Base-by-base conservation (phyloP, 2,797 vertebrate genomes). In the Falco cherrug region DNA sequence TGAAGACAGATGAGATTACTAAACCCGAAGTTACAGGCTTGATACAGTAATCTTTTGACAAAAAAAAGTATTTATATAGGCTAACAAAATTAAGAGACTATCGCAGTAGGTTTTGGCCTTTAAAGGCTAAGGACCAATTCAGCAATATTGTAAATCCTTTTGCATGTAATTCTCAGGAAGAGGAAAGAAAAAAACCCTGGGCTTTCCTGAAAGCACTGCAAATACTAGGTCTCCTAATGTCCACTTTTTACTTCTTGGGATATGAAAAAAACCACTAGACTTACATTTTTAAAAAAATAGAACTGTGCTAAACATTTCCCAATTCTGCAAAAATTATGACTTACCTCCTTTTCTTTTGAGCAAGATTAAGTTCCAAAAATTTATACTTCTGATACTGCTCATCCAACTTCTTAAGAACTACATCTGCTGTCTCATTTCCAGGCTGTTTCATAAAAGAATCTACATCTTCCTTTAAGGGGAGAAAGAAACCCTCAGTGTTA, bases 341-440 rank as follows among this genome's bases (percentile, higher is more conserved):
- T 96, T 97, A 99, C 99, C 99, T 98, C 90, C 99, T 98, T 97
- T 99, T 99, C 98, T 99, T 99, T 95, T 99, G 99, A 76, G 98
- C 98, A 98, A 99, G 98, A 97, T 99, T 99, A 97, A 99, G 98
- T 96, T 99, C 99, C 99, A 99, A 99, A 97, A 99, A 99, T 97
- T 99, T 99, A 93, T 99, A 99, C 95, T 99, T 99, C 98, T 99
- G 99, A 97, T 99, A 99, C 90, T 99, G 99, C 78, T 99, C 99
- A 89, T 99, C 99, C 97, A 99, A 93, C 96, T 98, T 99, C 98
- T 99, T 99, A 73, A 99, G 98, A 11, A 99, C 99, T 6, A 97
- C 82, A 83, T 99, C 99, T 56, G 99, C 99, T 28, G 99, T 99
- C 96, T 99, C 99, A 80, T 99, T 99, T 70, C 99, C 99, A 11